Conservation (phyloP, 2,797 vertebrate genomes). For the Gymnoscopelus braueri region DNA sequence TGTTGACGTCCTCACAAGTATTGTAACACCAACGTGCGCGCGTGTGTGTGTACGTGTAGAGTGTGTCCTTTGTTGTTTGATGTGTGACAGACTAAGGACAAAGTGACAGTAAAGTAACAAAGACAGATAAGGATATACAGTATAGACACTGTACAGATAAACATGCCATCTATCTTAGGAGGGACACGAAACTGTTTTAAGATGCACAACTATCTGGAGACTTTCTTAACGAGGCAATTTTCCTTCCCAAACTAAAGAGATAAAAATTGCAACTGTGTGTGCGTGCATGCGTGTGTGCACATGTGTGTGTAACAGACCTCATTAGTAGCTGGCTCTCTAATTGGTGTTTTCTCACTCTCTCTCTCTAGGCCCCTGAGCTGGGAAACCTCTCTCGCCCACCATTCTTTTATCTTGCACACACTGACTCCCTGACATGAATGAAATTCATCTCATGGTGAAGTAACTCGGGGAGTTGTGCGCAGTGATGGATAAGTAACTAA, state of each 20-base stretch:
- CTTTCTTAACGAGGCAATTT: neutral
- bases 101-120: constrained; percentile 1
- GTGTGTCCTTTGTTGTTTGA: constrained; percentile 9
- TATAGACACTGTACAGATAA: constrained; percentile 9
- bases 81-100: neutral
- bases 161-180: no score
- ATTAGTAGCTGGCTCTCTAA: neutral
- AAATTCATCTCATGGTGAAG: neutral
- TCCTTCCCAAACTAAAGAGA: neutral
- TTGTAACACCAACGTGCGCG: no score
- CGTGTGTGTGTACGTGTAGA: neutral
- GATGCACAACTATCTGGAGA: neutral
- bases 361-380: neutral
- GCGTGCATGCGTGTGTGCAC: neutral
- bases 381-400: neutral
- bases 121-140: neutral
- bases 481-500: neutral
- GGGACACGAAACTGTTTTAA: neutral
- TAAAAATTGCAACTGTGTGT: neutral
- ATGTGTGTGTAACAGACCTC: neutral
- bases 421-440: neutral
- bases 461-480: neutral
- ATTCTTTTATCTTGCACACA: constrained; percentile 1
- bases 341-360: neutral
- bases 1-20: no score